Percentiles rank a stretch among this genome's conserved stretches.
These are phyloP conservation scores for Actenoides lindsayi DNA, from an alignment of 2,113 vertebrate species.

Conservation along the genomic window DNA sequence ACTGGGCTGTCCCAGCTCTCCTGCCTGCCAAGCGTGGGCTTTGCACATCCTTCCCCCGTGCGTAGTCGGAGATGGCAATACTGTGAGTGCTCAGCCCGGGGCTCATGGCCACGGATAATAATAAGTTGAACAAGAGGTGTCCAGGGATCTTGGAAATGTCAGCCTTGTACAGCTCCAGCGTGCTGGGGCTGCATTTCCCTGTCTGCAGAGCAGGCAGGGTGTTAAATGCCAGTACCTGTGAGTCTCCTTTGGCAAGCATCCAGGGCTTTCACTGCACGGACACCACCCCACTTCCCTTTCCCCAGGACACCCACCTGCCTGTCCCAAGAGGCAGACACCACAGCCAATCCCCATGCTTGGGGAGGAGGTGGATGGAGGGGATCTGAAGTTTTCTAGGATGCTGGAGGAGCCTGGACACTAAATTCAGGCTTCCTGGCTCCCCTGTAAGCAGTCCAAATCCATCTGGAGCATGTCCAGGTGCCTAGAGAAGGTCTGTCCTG, in stretches of 20 bases:
- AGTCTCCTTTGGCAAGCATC: not conserved
- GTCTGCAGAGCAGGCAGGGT: not conserved
- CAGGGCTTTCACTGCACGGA: not conserved
- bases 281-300: not conserved
- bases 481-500: not conserved
- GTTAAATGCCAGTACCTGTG: not conserved
- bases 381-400: not conserved
- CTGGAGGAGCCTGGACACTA: not conserved
- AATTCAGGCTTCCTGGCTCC: not conserved
- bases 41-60: rapidly evolving
- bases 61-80: not conserved
- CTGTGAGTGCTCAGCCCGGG: rapidly evolving
- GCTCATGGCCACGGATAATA: not conserved
- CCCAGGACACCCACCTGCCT: not conserved
- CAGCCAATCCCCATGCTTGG: not conserved
- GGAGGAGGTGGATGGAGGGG: not conserved
- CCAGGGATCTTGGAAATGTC: not conserved
- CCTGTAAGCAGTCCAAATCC: not conserved
- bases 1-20: not conserved
- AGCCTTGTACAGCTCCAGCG: not conserved
- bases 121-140: not conserved
- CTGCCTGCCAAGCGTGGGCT: not conserved
- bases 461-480: not conserved
- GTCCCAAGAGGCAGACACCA: not conserved
- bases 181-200: not conserved